Evolutionary conservation across 2,888 invertebrate genomes (phyloP).

Genomic region (Napeogenes sylphis): DNA sequence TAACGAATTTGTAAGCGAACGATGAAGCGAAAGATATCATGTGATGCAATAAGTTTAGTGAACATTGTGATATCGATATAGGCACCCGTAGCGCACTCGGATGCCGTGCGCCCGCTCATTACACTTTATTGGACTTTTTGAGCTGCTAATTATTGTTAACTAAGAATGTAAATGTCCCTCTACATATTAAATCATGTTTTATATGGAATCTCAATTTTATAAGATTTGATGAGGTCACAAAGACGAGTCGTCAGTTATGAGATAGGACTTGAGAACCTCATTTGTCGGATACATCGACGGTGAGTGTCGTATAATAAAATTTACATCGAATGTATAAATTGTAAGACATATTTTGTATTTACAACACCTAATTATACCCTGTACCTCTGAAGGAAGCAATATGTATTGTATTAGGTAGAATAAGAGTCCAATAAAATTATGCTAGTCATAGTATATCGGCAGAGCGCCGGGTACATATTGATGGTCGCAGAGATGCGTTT

Average conservation of each 20-base stretch:
- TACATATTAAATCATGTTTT: conserved; percentile 20
- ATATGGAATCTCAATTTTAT: conserved; percentile 31
- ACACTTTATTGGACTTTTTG: conserved; percentile 30
- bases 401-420: conserved; percentile 20
- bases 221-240: conserved; percentile 13
- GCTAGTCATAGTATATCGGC: conserved; percentile 39
- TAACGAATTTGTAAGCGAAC: conserved; percentile 39
- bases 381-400: conserved; percentile 18
- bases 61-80: conserved; percentile 56
- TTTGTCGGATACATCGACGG: background rate
- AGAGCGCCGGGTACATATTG: conserved; percentile 27
- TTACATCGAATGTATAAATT: conserved; percentile 21
- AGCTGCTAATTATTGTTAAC: background rate
- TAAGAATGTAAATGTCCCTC: conserved; percentile 4
- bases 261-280: conserved; percentile 1
- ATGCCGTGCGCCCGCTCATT: conserved; percentile 26
- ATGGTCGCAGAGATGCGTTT: conserved; percentile 6
- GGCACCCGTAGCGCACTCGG: conserved; percentile 40
- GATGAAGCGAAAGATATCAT: conserved; percentile 58
- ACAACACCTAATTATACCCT: conserved; percentile 4
- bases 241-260: conserved; percentile 3
- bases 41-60: conserved; percentile 59
- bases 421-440: conserved; percentile 35
- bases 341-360: conserved; percentile 4
- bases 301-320: conserved; percentile 9